phyloP scores from a whole-genome alignment of 2,113 vertebrate species.

The Otocyon megalotis region DNA sequence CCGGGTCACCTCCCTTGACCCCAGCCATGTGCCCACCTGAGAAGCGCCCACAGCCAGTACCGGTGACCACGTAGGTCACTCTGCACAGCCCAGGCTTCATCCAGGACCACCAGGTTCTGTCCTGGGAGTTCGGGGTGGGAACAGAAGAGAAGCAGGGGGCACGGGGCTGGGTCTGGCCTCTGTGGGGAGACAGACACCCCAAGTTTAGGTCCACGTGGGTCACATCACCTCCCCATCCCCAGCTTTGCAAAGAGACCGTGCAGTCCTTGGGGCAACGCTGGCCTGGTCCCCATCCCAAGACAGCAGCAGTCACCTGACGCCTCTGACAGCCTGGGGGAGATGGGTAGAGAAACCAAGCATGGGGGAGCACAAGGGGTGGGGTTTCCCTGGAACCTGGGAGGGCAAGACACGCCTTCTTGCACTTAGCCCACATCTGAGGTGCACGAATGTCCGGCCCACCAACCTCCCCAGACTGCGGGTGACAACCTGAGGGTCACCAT shows the following conservation, averaged over 20 bases:
- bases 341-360: background rate
- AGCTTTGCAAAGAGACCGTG: background rate
- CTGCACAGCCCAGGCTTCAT: fast-evolving
- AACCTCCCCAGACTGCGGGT: background rate
- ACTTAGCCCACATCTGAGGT: background rate
- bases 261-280: background rate
- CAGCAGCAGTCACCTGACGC: background rate
- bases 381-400: background rate
- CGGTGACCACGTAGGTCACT: background rate
- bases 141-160: background rate
- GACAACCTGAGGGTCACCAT: background rate
- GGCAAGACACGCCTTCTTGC: background rate
- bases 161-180: background rate
- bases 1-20: background rate
- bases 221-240: background rate
- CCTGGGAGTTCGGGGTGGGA: background rate
- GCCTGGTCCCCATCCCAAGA: background rate
- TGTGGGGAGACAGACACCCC: background rate
- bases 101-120: background rate
- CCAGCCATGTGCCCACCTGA: background rate
- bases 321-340: background rate
- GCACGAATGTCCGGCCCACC: background rate
- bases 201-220: background rate
- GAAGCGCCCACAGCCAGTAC: background rate
- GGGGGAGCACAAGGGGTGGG: no score